These are phyloP conservation scores for Gymnoscopelus braueri DNA, from an alignment of 2,797 vertebrate genomes.

Conservation along the genomic window DNA sequence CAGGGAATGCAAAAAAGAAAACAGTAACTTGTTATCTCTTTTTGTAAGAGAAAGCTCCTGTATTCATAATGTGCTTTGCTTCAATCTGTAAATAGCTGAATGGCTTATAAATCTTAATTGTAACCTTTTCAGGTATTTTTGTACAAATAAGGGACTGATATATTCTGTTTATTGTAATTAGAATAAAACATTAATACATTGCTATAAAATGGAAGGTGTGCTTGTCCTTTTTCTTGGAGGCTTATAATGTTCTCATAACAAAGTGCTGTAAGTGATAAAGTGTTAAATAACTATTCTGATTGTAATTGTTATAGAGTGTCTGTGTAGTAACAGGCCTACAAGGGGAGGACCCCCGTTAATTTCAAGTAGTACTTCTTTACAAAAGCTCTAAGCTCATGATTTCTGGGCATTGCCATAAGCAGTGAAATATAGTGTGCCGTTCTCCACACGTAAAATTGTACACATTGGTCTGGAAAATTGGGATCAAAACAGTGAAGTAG, in stretches of 20 bases:
- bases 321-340: too few species aligned
- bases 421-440: too few species aligned
- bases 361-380: too few species aligned
- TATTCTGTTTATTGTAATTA: slow-evolving; percentile 98
- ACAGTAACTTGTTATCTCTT: slow-evolving; percentile 81
- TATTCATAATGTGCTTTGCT: slow-evolving; percentile 90
- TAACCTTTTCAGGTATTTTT: slow-evolving; percentile 99
- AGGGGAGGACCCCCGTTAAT: too few species aligned
- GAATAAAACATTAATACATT: slow-evolving; percentile 98
- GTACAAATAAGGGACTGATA: slow-evolving; percentile 98
- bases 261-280: too few species aligned
- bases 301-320: neutral
- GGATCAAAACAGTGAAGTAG: too few species aligned
- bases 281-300: too few species aligned
- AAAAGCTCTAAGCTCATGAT: too few species aligned
- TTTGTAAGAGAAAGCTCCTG: slow-evolving; percentile 84
- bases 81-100: slow-evolving; percentile 93
- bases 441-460: too few species aligned
- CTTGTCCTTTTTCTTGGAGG: slow-evolving; percentile 39
- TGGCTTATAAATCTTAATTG: slow-evolving; percentile 92
- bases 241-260: too few species aligned
- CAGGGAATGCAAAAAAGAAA: slow-evolving; percentile 91
- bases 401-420: too few species aligned
- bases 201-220: slow-evolving; percentile 79
- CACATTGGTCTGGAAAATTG: too few species aligned